Base-by-base conservation (phyloP, 2,888 invertebrate species). In the Neocrepidodera transversa region DNA sequence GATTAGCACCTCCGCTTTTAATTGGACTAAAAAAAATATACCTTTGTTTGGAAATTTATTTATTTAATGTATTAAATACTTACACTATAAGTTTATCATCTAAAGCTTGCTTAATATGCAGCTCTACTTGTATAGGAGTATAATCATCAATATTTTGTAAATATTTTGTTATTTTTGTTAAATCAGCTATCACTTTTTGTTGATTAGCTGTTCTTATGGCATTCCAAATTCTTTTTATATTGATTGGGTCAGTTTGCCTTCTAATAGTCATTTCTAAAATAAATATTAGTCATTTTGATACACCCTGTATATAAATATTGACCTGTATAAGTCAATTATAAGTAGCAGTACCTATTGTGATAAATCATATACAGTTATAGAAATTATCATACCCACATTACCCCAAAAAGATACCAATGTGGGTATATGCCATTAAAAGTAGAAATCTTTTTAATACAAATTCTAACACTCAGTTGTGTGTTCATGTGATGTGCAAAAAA, bases 141-240 rank as follows among this genome's bases (percentile, higher is more conserved):
- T 74, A 78, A 18, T 71, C 64, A 3, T 69, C 66, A 8, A 66
- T 65, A 58, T 69, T 72, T 62, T 78, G 75, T n/a, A 79, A 63
- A 70, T 72, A 76, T 64, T 75, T 76, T 4, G 68, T 56, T 36
- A 80, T 74, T 47, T 72, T 70, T 7, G 59, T 45, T n/a, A 68
- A 13, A 61, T 79, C 79, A 2, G 75, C 69, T 45, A 68, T 62
- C 49, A 75, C 73, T 47, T 70, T 69, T 42, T 74, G 71, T 14
- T 73, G 67, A 58, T 69, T 68, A 10, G 72, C 67, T 10, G 67
- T 68, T 52, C 75, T 71, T 57, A 80, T 76, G 10, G 77, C 75
- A 65, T 80, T 77, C 80, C 80, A 80, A 56, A 80, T 74, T 64
- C 71, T 70, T 57, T 79, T 79, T 17, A 80, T 73, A 55, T 70